These are phyloP conservation scores for Hyles lineata DNA, from an alignment of 2,888 invertebrate genomes.

Conservation along the genomic window DNA sequence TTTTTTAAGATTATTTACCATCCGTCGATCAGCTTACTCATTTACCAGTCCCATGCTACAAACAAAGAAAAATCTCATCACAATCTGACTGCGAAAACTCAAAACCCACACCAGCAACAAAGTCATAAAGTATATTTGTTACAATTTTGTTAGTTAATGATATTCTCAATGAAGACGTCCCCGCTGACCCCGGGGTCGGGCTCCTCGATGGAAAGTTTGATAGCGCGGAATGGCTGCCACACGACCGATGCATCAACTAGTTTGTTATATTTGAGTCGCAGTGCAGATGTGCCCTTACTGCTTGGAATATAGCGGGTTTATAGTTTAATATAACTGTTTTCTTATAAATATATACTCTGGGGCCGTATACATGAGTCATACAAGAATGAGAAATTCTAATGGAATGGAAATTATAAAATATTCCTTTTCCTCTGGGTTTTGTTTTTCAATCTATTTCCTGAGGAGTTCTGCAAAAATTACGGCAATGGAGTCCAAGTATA, in stretches of 20 bases:
- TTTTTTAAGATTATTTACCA: too few species aligned
- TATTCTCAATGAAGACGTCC: constrained; percentile 28
- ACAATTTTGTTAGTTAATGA: constrained; percentile 26
- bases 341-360: too few species aligned
- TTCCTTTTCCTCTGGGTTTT: too few species aligned
- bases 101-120: neutral
- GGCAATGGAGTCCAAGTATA: too few species aligned
- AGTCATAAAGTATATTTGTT: neutral
- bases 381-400: too few species aligned
- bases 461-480: too few species aligned
- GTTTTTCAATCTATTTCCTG: too few species aligned
- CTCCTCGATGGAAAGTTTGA: constrained; percentile 27
- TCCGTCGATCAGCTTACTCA: too few species aligned
- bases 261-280: constrained; percentile 20
- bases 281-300: neutral
- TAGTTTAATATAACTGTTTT: neutral
- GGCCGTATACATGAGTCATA: too few species aligned
- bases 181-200: constrained; percentile 25
- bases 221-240: constrained; percentile 26
- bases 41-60: too few species aligned
- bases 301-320: neutral
- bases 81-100: neutral
- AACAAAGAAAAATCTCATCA: constrained; percentile 1
- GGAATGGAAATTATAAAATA: too few species aligned
- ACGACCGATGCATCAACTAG: constrained; percentile 20